phyloP scores from a whole-genome alignment of 2,113 vertebrate species.

The Cheilinus undulatus region DNA sequence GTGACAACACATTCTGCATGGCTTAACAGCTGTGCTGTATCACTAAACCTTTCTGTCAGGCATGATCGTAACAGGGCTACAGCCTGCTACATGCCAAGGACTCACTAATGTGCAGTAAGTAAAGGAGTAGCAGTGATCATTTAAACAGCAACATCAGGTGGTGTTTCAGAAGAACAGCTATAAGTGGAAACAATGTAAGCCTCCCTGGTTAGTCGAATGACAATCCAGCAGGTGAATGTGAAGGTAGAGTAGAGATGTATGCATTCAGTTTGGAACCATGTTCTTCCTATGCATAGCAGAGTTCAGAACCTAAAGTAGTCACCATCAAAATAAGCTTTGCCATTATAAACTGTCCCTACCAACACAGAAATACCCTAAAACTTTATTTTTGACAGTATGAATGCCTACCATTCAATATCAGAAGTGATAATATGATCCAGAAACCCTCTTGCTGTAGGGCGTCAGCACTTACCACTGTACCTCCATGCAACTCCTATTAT shows the following conservation, averaged over 20 bases:
- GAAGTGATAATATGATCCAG: too few species aligned
- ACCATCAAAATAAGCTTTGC: too few species aligned
- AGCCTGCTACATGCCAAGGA: constrained; percentile 22
- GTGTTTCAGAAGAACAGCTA: constrained; percentile 20
- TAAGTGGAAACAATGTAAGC: neutral
- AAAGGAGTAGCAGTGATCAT: constrained; percentile 39
- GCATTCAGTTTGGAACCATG: neutral
- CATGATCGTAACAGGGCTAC: constrained; percentile 43
- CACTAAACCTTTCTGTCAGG: constrained; percentile 54
- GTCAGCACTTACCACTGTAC: too few species aligned
- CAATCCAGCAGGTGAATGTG: constrained; percentile 10
- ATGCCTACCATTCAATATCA: too few species aligned
- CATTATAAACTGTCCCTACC: too few species aligned
- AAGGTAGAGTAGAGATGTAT: neutral
- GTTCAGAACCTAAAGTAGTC: too few species aligned
- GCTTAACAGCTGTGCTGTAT: constrained; percentile 64
- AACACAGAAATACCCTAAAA: too few species aligned
- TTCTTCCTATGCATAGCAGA: neutral
- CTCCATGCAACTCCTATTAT: too few species aligned
- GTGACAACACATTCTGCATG: constrained; percentile 59
- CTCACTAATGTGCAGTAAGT: constrained; percentile 47
- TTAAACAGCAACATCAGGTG: constrained; percentile 35
- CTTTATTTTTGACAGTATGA: too few species aligned
- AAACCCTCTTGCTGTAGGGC: too few species aligned
- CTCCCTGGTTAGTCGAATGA: neutral